A percentile compares a stretch with the other conserved stretches of the same genome.
Evolutionary conservation across 2,888 invertebrate species (phyloP).

Genomic region (Apotomis capreana): DNA sequence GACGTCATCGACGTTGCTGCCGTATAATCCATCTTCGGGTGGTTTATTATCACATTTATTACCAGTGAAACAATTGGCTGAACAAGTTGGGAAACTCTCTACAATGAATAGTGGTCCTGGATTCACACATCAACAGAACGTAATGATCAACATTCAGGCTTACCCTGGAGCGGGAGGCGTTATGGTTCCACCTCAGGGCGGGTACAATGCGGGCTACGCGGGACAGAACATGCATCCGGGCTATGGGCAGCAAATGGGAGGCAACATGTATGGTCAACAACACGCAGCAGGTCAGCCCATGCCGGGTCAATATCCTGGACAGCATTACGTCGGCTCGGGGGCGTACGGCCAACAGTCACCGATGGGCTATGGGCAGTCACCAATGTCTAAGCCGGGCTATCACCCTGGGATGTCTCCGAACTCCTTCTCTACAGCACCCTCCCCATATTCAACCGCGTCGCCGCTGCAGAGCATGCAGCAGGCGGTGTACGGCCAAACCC

Average conservation of each 20-base stretch:
- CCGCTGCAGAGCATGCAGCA: slow-evolving; percentile 79
- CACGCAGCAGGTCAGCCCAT: slow-evolving; percentile 61
- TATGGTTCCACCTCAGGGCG: slow-evolving; percentile 73
- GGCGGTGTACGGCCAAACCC: slow-evolving; percentile 68
- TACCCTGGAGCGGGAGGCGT: slow-evolving; percentile 82
- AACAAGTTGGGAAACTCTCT: slow-evolving; percentile 77
- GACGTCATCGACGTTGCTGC: slow-evolving; percentile 64
- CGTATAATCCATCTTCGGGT: slow-evolving; percentile 66
- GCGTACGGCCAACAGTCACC: slow-evolving; percentile 61
- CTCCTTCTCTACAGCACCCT: slow-evolving; percentile 59
- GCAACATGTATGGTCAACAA: slow-evolving; percentile 68
- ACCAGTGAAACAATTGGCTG: slow-evolving; percentile 76
- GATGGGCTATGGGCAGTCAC: slow-evolving; percentile 51
- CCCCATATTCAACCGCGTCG: slow-evolving; percentile 65
- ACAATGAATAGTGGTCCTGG: slow-evolving; percentile 62
- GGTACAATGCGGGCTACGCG: slow-evolving; percentile 68
- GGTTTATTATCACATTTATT: slow-evolving; percentile 71
- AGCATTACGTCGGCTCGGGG: slow-evolving; percentile 64
- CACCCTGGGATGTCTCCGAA: slow-evolving; percentile 60
- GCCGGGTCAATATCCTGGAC: slow-evolving; percentile 65
- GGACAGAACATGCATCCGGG: slow-evolving; percentile 73
- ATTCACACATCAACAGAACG: slow-evolving; percentile 85
- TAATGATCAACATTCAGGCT: slow-evolving; percentile 86
- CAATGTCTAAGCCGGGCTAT: slow-evolving; percentile 67
- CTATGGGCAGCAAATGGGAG: slow-evolving; percentile 54